Percentiles rank a stretch among this genome's conserved stretches.
phyloP scores from a whole-genome alignment of 2,888 invertebrate species.

The Druceiella hillmani region DNA sequence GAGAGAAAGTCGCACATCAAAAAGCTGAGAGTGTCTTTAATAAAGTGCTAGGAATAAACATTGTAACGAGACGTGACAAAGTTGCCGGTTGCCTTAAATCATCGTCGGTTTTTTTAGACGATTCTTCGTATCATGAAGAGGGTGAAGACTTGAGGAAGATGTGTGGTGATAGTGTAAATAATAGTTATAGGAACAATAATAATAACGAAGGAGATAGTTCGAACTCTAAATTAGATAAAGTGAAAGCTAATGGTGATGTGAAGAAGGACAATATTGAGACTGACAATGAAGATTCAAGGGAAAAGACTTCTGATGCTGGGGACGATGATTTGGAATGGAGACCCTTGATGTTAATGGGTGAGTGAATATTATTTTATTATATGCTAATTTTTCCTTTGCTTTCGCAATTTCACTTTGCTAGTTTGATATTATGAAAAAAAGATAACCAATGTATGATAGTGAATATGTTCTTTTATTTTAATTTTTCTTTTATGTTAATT shows the following conservation, averaged over 20 bases:
- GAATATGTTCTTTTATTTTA: no score
- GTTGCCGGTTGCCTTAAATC: constrained; percentile 42
- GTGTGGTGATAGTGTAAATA: no score
- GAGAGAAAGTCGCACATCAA: constrained; percentile 43
- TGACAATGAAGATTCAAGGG: constrained; percentile 35
- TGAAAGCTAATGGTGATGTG: constrained; percentile 48
- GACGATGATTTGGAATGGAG: constrained; percentile 59
- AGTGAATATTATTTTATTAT: constrained; percentile 6
- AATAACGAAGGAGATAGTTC: no score
- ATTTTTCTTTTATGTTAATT: no score
- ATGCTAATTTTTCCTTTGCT: no score
- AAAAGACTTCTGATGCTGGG: constrained; percentile 29
- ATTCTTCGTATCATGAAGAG: constrained; percentile 38
- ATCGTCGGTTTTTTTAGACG: constrained; percentile 45
- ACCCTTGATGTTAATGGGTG: constrained; percentile 63
- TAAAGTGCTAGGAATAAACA: constrained; percentile 48
- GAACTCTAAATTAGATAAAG: no score
- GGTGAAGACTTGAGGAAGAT: constrained; percentile 41
- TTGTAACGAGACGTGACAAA: constrained; percentile 42
- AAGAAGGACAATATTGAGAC: constrained; percentile 37
- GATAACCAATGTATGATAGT: no score
- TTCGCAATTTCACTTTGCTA: no score
- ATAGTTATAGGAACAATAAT: no score
- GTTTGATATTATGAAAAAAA: no score
- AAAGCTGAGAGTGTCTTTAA: constrained; percentile 47